Base-by-base conservation (phyloP, 2,113 vertebrate genomes). In the Capreolus pygargus region DNA sequence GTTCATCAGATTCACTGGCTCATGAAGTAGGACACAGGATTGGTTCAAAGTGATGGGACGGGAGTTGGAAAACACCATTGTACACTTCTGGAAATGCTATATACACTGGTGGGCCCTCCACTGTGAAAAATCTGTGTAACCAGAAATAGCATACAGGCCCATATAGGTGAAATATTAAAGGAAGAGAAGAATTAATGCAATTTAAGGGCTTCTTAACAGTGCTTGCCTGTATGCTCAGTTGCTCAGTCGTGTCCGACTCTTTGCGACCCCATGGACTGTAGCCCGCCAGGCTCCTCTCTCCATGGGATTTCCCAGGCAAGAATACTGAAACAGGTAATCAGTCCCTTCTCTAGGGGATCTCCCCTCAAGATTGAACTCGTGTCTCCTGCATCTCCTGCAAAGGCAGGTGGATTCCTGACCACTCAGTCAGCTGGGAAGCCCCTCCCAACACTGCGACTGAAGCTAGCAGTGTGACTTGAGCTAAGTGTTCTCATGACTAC, bases 171-270 rank as follows among this genome's bases (percentile, higher is more conserved):
- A 79, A 19, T 12, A 23, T 17, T 19, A 45, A 52, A 76, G 36
- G 87, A 79, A 50, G 30, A 36, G 36, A 7, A 15, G 15, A 39
- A 47, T 10, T 50, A n/a, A 55, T 45, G 10, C 4, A 13, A 14
- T 19, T 45, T 58, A 36, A 45, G 19, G 50, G 15, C 12, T 83
- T n/a, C 50, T 39, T 39, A 36, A 70, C 19, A 36, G 9, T 12
- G n/a, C 1, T 2, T 6, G 19, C 9, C 0, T 12, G 64, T 5
- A 23, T 1, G 0, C 64, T 70, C 33, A n/a, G 64, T n/a, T 0
- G 1, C 64, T 70, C n/a, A 36, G 67, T 70, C 67, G 0, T 39
- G 67, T 39, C 67, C 0, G 1, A 3, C 67, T 70, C 67, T 39
- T 39, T 70, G n/a, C 10, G 6, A 12, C n/a, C 19, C n/a, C 5